These are phyloP conservation scores for Erebia epiphron DNA, from an alignment of 2,888 invertebrate genomes.

Conservation along the genomic window DNA sequence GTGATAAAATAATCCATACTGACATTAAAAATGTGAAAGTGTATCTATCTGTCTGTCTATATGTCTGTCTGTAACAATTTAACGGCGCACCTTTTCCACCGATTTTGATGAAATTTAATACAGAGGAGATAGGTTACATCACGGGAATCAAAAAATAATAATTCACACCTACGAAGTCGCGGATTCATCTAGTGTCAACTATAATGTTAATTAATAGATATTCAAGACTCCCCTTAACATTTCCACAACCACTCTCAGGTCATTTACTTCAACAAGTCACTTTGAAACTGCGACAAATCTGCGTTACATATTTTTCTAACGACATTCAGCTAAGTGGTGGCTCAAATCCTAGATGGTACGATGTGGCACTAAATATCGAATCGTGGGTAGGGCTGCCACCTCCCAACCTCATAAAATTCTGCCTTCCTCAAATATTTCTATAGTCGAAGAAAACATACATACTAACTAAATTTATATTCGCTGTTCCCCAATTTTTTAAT, in stretches of 20 bases:
- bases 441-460: background rate
- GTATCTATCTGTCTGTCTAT: too few species aligned
- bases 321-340: constrained; percentile 62
- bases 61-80: too few species aligned
- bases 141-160: too few species aligned
- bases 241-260: background rate
- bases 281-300: constrained; percentile 45
- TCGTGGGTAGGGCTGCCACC: constrained; percentile 37
- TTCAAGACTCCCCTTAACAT: background rate
- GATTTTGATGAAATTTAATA: too few species aligned
- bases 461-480: background rate
- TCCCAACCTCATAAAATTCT: background rate
- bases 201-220: too few species aligned
- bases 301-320: constrained; percentile 47
- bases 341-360: constrained; percentile 80
- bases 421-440: background rate
- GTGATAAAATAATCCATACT: too few species aligned
- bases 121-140: too few species aligned
- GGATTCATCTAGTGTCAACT: too few species aligned
- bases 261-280: background rate
- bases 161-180: too few species aligned
- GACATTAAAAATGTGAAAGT: too few species aligned
- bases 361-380: constrained; percentile 76
- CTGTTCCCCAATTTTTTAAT: too few species aligned
- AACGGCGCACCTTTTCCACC: too few species aligned